These are phyloP conservation scores for Eupeodes latifasciatus DNA, from an alignment of 2,888 invertebrate species.

Conservation along the genomic window DNA sequence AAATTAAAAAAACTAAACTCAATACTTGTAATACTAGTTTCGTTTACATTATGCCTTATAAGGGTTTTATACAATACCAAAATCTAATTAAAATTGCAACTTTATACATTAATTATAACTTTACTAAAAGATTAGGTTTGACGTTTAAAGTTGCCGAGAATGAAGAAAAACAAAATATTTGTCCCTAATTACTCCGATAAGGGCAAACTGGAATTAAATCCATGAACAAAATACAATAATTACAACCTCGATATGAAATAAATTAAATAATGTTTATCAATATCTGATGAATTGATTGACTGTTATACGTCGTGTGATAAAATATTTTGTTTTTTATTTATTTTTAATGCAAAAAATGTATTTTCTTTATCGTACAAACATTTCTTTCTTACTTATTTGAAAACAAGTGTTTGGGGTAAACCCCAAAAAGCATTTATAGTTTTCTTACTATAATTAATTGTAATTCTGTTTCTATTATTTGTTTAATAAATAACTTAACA, in stretches of 20 bases:
- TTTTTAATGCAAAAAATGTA: no score
- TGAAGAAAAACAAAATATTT: neutral
- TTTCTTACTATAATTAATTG: neutral
- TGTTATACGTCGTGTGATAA: neutral
- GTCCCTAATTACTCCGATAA: constrained; percentile 15
- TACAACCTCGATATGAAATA: constrained; percentile 5
- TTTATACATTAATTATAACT: constrained; percentile 18
- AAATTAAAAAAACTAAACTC: neutral
- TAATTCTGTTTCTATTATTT: neutral
- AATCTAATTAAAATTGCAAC: constrained; percentile 15
- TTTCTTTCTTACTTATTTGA: neutral
- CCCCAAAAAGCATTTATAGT: neutral
- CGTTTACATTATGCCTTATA: constrained; percentile 8
- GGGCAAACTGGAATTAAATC: neutral
- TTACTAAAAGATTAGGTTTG: neutral
- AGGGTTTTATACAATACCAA: neutral
- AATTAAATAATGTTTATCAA: constrained; percentile 15
- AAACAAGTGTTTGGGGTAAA: neutral
- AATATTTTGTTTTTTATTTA: neutral
- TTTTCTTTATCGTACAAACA: no score
- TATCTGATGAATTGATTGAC: constrained; percentile 18
- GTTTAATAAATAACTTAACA: neutral
- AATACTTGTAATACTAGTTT: constrained; percentile 14
- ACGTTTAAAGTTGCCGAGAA: neutral
- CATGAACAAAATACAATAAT: neutral